Percentiles rank a stretch among this genome's conserved stretches.
Evolutionary conservation across 2,113 vertebrate species (phyloP).

Genomic region (Muscicapa adusta): DNA sequence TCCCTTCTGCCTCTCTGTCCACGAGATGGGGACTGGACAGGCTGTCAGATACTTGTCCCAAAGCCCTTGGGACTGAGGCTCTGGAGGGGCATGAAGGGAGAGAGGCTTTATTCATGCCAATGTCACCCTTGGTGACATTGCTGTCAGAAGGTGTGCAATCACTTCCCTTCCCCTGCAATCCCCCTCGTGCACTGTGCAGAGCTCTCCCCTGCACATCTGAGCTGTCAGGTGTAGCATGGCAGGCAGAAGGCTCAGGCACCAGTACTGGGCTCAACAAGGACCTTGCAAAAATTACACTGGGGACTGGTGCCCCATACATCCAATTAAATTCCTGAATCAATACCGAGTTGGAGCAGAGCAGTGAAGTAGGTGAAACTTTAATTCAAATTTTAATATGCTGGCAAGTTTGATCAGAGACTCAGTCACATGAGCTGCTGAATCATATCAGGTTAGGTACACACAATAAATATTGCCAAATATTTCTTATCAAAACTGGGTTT

Average conservation of each 20-base stretch:
- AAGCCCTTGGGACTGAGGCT: neutral
- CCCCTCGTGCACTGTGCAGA: rapidly evolving
- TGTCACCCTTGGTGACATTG: neutral
- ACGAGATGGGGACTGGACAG: neutral
- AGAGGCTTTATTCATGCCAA: neutral
- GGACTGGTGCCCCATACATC: too few species aligned
- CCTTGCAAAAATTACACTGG: neutral
- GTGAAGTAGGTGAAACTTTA: neutral
- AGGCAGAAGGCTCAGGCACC: neutral
- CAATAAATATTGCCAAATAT: neutral
- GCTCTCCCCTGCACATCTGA: neutral
- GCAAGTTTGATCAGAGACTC: neutral
- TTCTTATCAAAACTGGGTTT: neutral
- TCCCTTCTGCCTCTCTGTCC: neutral
- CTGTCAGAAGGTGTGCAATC: rapidly evolving
- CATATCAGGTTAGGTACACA: neutral
- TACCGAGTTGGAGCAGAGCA: neutral
- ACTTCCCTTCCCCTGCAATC: neutral
- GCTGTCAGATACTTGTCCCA: neutral
- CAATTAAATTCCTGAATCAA: neutral
- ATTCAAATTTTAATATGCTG: neutral
- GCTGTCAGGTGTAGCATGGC: neutral
- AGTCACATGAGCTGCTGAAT: neutral
- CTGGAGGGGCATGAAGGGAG: neutral
- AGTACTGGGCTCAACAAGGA: neutral